These are phyloP conservation scores for Drosophila meridionalis DNA, from an alignment of 2,888 invertebrate genomes.

Conservation along the genomic window DNA sequence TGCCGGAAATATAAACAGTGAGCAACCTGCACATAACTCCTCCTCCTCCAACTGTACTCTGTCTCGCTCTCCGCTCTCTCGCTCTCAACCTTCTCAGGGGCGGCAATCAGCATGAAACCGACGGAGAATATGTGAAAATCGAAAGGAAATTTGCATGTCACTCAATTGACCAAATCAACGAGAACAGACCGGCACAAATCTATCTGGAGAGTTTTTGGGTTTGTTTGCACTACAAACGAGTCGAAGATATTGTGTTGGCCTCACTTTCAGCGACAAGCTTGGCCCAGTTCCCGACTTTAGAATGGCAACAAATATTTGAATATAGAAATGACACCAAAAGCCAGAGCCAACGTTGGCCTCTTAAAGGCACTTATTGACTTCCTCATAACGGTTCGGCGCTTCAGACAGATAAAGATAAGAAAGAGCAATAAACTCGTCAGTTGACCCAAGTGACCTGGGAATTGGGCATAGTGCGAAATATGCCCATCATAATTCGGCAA, in stretches of 20 bases:
- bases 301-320: constrained; percentile 70
- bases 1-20: constrained; percentile 75
- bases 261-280: constrained; percentile 47
- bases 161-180: constrained; percentile 60
- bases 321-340: constrained; percentile 62
- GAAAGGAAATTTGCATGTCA: constrained; percentile 79
- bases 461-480: constrained; percentile 27
- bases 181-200: constrained; percentile 56
- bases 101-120: constrained; percentile 54
- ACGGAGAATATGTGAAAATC: constrained; percentile 70
- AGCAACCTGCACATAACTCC: constrained; percentile 54
- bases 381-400: constrained; percentile 53
- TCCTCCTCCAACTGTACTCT: constrained; percentile 22
- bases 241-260: constrained; percentile 28
- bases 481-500: constrained; percentile 33
- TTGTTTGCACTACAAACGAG: constrained; percentile 71
- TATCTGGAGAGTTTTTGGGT: constrained; percentile 47
- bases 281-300: constrained; percentile 60
- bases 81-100: constrained; percentile 50
- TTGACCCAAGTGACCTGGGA: constrained; percentile 35
- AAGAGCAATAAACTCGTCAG: constrained; percentile 59
- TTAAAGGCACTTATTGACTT: constrained; percentile 49
- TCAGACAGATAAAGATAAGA: constrained; percentile 57
- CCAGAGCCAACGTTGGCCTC: constrained; percentile 27
- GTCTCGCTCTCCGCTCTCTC: background rate